phyloP scores from a whole-genome alignment of 2,888 invertebrate species.

The Tuberolachnus salignus region DNA sequence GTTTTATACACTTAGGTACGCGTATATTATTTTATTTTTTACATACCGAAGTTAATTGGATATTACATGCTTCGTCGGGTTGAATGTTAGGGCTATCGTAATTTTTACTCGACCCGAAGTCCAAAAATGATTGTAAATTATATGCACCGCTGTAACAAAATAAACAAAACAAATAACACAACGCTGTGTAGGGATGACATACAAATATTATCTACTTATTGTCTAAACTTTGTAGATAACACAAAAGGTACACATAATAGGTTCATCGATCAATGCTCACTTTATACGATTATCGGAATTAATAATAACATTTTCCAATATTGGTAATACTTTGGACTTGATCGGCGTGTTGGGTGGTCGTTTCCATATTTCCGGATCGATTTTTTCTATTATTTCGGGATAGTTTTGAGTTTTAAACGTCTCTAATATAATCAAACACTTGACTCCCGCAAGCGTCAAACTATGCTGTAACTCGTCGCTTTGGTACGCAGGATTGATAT shows the following conservation, averaged over 20 bases:
- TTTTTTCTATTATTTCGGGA: slow-evolving; percentile 66
- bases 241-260: too few relatives aligned
- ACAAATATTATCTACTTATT: too few relatives aligned
- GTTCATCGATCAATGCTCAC: slow-evolving; percentile 15
- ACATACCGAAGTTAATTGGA: slow-evolving; percentile 79
- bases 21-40: not conserved
- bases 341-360: slow-evolving; percentile 60
- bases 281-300: slow-evolving; percentile 63
- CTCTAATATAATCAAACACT: slow-evolving; percentile 66
- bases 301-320: slow-evolving; percentile 68
- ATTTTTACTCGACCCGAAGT: slow-evolving; percentile 12
- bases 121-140: slow-evolving; percentile 58
- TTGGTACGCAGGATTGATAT: slow-evolving; percentile 78
- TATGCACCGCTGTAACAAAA: slow-evolving; percentile 58
- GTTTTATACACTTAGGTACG: too few relatives aligned
- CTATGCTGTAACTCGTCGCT: slow-evolving; percentile 74
- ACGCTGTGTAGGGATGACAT: too few relatives aligned
- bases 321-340: slow-evolving; percentile 64
- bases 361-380: slow-evolving; percentile 68
- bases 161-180: too few relatives aligned
- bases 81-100: slow-evolving; percentile 62
- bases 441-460: slow-evolving; percentile 74
- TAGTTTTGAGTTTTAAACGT: slow-evolving; percentile 72
- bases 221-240: too few relatives aligned
- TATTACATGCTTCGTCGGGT: slow-evolving; percentile 74